Evolutionary conservation across 2,113 vertebrate species (phyloP), one percentile per base, ranked within the genome.

Genomic region (Heterotis niloticus): DNA sequence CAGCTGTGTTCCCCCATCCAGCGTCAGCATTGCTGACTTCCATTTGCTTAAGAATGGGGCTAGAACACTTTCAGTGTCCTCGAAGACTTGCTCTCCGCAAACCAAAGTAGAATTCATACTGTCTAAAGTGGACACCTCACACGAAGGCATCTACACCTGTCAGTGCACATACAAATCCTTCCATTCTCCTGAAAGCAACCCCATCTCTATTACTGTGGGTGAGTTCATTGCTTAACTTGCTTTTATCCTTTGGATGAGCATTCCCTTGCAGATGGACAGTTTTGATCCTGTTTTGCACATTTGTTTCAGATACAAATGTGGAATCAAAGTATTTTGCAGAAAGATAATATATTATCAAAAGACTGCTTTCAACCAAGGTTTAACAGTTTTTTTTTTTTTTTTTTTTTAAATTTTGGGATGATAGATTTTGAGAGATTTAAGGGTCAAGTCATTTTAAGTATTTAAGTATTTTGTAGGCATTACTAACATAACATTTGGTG

Each of bases 111-210:
- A 90, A 80, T 83, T 93, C 76, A 91, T 86, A 0, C 79, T 93
- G 67, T 87, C 89, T 0, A 88, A 91, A 73, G 69, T 91, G 57
- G 89, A 92, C 78, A 83, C 82, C 4, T 86, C 85, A 54, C 89
- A 92, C 78, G 90, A 93, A 83, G 90, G 91, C 84, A 92, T 89
- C 83, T 93, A 92, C 80, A 90, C 87, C 70, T 93, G 92, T 82
- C 72, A 85, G 24, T 92, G 92, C 81, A 89, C 86, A 70, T 90
- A 67, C 85, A 83, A 71, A 77, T 84, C 85, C 12, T 75, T 88
- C 72, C 85, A 82, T 78, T 92, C 90, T 56, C 87, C 90, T 12
- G 84, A 86, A 29, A 91, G 92, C 83, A 91, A 91, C 81, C 81
- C 83, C 71, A 88, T 93, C 79, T 88, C 90, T 84, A 91, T 93